Conservation (phyloP, 2,888 invertebrate genomes). For the Notocelia uddmanniana region DNA sequence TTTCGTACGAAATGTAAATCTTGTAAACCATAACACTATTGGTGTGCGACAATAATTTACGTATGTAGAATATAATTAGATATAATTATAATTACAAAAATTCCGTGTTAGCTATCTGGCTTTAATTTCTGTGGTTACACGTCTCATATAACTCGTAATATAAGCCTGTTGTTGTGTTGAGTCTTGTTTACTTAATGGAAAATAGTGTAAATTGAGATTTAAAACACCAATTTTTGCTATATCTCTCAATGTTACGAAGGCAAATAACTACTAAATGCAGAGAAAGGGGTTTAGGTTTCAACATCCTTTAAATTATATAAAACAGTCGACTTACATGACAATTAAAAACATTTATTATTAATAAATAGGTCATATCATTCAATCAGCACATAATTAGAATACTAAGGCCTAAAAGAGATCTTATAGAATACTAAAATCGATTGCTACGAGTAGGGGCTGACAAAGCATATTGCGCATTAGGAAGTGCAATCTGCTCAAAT, state of each 20-base stretch:
- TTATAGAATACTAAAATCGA: not conserved
- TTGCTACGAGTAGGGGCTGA: not conserved
- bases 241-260: not conserved
- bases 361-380: not conserved
- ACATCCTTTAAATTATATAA: not conserved
- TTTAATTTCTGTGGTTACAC: slow-evolving; percentile 22
- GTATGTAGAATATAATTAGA: no score
- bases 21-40: not conserved
- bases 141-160: slow-evolving; percentile 4
- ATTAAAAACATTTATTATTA: not conserved
- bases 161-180: slow-evolving; percentile 3
- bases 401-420: not conserved
- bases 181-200: slow-evolving; percentile 20
- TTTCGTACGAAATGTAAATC: no score
- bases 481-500: not conserved
- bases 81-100: no score
- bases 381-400: not conserved
- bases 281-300: not conserved
- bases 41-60: not conserved
- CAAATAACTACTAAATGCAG: not conserved
- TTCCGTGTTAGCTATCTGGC: not conserved
- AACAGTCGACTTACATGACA: not conserved
- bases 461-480: not conserved
- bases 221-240: not conserved
- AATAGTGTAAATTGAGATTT: slow-evolving; percentile 11